phyloP scores from a whole-genome alignment of 2,888 invertebrate species.

The Agonopterix subpropinquella region DNA sequence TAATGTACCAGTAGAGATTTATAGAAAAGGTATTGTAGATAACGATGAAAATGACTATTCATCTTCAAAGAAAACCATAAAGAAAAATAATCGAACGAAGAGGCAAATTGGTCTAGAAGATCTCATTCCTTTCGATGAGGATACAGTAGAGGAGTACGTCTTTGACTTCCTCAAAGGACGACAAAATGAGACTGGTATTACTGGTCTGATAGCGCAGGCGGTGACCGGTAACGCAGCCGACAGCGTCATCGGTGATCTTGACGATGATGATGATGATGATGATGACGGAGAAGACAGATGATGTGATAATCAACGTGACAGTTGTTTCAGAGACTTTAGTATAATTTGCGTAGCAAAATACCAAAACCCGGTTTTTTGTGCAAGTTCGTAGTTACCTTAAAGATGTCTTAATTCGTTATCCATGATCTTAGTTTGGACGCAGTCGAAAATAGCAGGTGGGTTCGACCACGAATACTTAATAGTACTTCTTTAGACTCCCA shows the following conservation, averaged over 20 bases:
- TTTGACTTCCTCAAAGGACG: conserved; percentile 53
- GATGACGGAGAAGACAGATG: conserved; percentile 41
- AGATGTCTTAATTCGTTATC: too few species aligned
- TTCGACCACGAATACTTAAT: too few species aligned
- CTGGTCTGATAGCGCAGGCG: conserved; percentile 55
- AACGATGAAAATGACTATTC: conserved; percentile 59
- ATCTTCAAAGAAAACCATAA: conserved; percentile 19
- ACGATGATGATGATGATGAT: conserved; percentile 39
- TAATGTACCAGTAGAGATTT: conserved; percentile 70
- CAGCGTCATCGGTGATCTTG: conserved; percentile 39
- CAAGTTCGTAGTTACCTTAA: conserved; percentile 23
- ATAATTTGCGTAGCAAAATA: conserved; percentile 34
- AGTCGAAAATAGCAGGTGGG: too few species aligned
- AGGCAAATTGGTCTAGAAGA: conserved; percentile 61
- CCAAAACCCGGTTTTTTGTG: conserved; percentile 38
- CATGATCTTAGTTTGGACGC: too few species aligned
- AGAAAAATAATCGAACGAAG: conserved; percentile 31
- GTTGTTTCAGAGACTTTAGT: conserved; percentile 18
- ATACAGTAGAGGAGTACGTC: conserved; percentile 57
- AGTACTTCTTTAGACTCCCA: too few species aligned
- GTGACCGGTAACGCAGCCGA: conserved; percentile 49
- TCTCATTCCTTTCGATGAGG: conserved; percentile 59
- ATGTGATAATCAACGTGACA: conserved; percentile 12
- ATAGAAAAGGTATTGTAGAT: conserved; percentile 78
- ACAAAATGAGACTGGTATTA: conserved; percentile 55